These are phyloP conservation scores for Lates calcarifer DNA, from an alignment of 2,113 vertebrate species.

Conservation along the genomic window DNA sequence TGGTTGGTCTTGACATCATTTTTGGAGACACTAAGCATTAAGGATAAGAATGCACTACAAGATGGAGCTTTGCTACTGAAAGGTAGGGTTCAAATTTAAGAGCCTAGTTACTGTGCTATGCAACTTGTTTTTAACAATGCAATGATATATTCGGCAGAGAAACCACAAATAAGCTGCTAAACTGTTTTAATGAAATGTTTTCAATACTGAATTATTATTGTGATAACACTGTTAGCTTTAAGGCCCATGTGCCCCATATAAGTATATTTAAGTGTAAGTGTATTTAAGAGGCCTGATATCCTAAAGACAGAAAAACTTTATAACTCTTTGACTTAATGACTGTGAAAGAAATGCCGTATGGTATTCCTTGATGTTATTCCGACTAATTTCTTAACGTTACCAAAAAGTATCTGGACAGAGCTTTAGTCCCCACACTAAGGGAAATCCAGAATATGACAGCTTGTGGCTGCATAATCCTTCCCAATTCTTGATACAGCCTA, in stretches of 20 bases:
- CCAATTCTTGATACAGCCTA: background rate
- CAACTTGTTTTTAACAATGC: background rate
- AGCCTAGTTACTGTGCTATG: background rate
- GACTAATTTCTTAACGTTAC: background rate
- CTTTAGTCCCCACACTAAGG: background rate
- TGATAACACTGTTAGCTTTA: background rate
- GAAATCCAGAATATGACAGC: background rate
- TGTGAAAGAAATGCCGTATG: background rate
- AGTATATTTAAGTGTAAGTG: too few relatives aligned
- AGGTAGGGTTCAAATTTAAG: background rate
- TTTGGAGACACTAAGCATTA: background rate
- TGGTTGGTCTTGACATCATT: too few relatives aligned
- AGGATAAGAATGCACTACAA: background rate
- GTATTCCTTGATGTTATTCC: background rate
- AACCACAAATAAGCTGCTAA: too few relatives aligned
- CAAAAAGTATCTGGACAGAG: background rate
- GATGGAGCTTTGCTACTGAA: too few relatives aligned
- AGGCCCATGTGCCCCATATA: too few relatives aligned
- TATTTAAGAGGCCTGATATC: background rate
- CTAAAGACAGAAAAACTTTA: background rate
- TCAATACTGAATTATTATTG: background rate
- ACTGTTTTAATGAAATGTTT: background rate
- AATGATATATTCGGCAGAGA: too few relatives aligned
- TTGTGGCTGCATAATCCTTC: constrained; percentile 1
- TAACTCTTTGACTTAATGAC: background rate